Conservation (phyloP, 2,113 vertebrate genomes). For the Ictalurus punctatus region DNA sequence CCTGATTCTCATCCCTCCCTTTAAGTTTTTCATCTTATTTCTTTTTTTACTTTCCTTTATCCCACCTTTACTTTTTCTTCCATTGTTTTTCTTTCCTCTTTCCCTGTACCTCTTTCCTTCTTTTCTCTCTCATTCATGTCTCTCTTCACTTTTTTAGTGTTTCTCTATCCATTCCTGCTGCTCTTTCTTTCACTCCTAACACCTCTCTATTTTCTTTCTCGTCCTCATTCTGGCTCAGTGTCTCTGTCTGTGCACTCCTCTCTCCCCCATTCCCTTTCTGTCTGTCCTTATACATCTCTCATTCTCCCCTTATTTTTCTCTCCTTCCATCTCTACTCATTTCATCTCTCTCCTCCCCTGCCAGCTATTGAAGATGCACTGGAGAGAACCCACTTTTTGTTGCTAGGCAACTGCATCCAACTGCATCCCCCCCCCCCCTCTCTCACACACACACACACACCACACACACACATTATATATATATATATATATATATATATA, state of each 20-base stretch:
- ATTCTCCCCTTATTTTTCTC: not conserved
- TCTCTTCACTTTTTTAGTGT: not conserved
- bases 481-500: not conserved
- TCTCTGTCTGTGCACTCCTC: not conserved
- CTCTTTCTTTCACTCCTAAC: not conserved
- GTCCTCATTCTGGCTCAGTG: not conserved
- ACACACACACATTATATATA: not conserved
- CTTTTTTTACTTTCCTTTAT: not conserved
- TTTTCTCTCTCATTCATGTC: not conserved
- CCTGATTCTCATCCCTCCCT: not conserved
- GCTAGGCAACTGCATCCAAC: constrained; percentile 1
- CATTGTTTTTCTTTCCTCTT: not conserved
- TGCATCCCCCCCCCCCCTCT: not conserved
- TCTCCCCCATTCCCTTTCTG: not conserved
- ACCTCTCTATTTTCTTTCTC: not conserved
- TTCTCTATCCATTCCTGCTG: not conserved
- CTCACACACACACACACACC: not conserved
- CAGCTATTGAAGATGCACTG: not conserved
- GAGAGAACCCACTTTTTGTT: not conserved
- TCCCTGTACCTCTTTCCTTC: not conserved
- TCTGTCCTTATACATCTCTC: not conserved
- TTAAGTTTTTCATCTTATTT: not conserved
- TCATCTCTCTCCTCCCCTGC: not conserved
- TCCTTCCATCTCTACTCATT: not conserved
- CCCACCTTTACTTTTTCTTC: not conserved